Evolutionary conservation across 1,140 invertebrate genomes (phyloP).

Genomic region (Parapsyche elsis): DNA sequence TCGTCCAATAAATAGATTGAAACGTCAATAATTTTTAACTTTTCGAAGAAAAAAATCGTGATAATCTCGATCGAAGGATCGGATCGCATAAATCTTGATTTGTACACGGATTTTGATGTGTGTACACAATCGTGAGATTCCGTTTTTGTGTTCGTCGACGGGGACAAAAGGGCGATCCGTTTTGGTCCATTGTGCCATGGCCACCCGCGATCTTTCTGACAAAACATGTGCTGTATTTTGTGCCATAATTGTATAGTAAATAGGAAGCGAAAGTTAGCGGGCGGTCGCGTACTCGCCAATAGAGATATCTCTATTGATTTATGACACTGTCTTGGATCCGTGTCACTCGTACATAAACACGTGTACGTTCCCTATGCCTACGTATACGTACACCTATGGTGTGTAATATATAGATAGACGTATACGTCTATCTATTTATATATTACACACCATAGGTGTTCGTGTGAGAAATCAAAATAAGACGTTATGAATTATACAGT

Average conservation of each 20-base stretch:
- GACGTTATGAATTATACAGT: too few relatives aligned
- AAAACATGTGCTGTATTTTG: slow-evolving; percentile 39
- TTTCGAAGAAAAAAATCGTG: too few relatives aligned
- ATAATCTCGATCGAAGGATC: too few relatives aligned
- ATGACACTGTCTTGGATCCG: neutral
- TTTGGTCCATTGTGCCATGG: neutral
- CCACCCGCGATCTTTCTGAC: slow-evolving; percentile 39
- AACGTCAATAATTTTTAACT: too few relatives aligned
- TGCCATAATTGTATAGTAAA: slow-evolving; percentile 39
- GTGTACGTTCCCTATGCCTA: too few relatives aligned
- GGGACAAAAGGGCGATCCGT: neutral
- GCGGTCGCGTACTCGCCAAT: slow-evolving; percentile 16
- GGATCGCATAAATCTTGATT: slow-evolving; percentile 29
- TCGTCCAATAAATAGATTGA: too few relatives aligned
- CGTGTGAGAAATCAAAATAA: too few relatives aligned
- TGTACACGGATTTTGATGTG: slow-evolving; percentile 33
- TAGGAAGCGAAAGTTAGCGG: slow-evolving; percentile 36
- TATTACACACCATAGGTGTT: too few relatives aligned
- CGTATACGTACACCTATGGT: too few relatives aligned
- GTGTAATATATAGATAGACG: too few relatives aligned
- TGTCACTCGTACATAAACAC: too few relatives aligned
- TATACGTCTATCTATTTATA: too few relatives aligned
- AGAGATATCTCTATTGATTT: neutral
- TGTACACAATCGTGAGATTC: slow-evolving; percentile 38
- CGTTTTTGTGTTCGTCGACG: neutral